Evolutionary conservation across 92 coral and sea anemone genomes (phyloP), one percentile per base, ranked within the genome.

Genomic region (Metridium senile): DNA sequence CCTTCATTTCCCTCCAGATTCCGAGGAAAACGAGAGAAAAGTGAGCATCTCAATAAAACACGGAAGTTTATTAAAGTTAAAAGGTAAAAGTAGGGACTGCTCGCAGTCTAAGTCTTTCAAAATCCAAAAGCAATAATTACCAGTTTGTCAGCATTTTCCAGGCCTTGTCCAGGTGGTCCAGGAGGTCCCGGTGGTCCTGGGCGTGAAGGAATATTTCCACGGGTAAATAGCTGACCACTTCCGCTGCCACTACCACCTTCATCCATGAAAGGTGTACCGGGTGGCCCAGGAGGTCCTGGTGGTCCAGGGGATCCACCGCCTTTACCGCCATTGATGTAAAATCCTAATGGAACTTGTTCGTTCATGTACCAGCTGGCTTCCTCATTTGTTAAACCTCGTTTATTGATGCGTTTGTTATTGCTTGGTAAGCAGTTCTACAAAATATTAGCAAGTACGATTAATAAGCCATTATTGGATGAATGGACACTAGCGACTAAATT

Each of bases 101-200:
- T n/a, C n/a, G n/a, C n/a, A n/a, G n/a, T n/a, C n/a, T 39, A 13
- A 39, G 49, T 39, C 13, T 39, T 39, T 4, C 6, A 39, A 39
- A 39, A 4, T 39, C 49, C 6, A 6, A 39, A 13, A 6, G 13
- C 13, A 39, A 39, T 18, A 43, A 78, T 35, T 62, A 83, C 83
- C 62, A 59, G 19, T 53, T 52, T 26, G 11, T 53, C 45, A 43
- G 81, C 72, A 49, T 39, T 47, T 39, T 78, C 66, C 18, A 7
- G 31, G 32, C 89, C 88, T 13, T 51, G 54, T n/a, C 79, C 85
- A 26, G 87, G 88, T 23, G 88, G 83, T 8, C 97, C 97, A 26
- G 97, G 97, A 31, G 90, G 88, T 62, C 88, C 98, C 0, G 96
- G 97, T 53, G 89, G 91, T 33, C 94, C 97, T 19, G 93, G 91